Percentiles rank a stretch among this genome's conserved stretches.
phyloP scores from a whole-genome alignment of 2,113 vertebrate species.

The Cyrtonyx montezumae region DNA sequence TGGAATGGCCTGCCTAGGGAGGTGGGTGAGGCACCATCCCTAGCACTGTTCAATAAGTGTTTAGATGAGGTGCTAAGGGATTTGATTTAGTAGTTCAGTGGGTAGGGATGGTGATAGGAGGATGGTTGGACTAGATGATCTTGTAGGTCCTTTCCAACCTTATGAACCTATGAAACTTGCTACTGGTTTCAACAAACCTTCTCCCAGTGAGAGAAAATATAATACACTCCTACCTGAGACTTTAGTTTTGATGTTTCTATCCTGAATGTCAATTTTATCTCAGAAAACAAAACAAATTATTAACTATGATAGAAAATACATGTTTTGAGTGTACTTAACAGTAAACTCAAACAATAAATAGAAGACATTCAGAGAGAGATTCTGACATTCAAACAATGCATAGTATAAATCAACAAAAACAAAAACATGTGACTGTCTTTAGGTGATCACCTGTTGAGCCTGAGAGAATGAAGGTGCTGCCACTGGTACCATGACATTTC shows the following conservation, averaged over 20 bases:
- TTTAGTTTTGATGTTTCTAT: neutral
- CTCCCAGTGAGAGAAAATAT: neutral
- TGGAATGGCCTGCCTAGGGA: no score
- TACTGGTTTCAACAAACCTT: neutral
- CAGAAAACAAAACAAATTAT: neutral
- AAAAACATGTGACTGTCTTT: neutral
- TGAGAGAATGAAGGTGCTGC: slow-evolving; percentile 92
- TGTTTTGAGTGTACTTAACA: neutral
- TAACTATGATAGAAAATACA: neutral
- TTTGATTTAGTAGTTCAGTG: no score
- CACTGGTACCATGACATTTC: slow-evolving; percentile 93
- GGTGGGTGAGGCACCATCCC: no score
- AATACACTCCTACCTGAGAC: neutral
- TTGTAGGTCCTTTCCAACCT: no score
- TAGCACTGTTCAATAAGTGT: no score
- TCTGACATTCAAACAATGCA: neutral
- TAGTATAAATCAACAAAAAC: neutral
- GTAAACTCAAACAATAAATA: neutral
- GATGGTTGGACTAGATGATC: no score
- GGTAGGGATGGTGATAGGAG: no score
- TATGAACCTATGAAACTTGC: neutral
- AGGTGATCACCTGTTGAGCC: slow-evolving; percentile 89
- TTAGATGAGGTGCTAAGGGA: no score
- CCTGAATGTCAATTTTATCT: neutral
- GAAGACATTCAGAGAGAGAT: neutral